These are phyloP conservation scores for Echinometra lucunter DNA, from an alignment of 53 echinoderm and acorn worm genomes.

Conservation along the genomic window DNA sequence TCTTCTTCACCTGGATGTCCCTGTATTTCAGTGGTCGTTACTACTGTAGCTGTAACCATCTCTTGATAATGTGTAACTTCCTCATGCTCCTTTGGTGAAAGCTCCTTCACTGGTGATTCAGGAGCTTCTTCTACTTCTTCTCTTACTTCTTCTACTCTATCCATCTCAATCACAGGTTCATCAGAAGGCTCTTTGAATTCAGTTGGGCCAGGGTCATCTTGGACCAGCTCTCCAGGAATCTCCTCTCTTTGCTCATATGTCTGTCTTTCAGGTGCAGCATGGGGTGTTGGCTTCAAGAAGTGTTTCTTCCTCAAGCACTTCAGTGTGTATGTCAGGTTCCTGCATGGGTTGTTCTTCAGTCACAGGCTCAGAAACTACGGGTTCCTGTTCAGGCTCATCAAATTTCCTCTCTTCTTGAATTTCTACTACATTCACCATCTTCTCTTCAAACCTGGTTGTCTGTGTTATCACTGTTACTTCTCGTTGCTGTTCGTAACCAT, in stretches of 20 bases:
- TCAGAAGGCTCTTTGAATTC: constrained; percentile 25
- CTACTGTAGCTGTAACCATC: constrained; percentile 41
- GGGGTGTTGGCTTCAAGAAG: neutral
- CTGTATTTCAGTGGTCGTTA: constrained; percentile 4
- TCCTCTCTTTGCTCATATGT: neutral
- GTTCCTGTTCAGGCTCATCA: neutral
- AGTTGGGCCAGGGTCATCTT: neutral
- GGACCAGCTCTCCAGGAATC: neutral
- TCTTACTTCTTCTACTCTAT: constrained; percentile 55
- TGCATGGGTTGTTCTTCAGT: neutral
- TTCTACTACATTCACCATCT: neutral
- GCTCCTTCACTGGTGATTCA: neutral
- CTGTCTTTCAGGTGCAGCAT: neutral
- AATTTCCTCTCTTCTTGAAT: neutral
- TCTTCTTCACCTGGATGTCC: constrained; percentile 31
- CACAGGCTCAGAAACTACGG: neutral
- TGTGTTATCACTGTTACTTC: constrained; percentile 19
- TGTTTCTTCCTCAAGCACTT: constrained; percentile 23
- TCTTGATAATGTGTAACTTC: constrained; percentile 28
- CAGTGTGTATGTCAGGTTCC: neutral
- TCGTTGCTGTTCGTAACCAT: constrained; percentile 4
- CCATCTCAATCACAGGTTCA: constrained; percentile 54
- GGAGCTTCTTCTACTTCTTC: constrained; percentile 46
- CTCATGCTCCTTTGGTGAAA: neutral
- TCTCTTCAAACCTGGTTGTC: constrained; percentile 16